These are phyloP conservation scores for Tupaia tana DNA, from an alignment of 2,113 vertebrate genomes.

Conservation along the genomic window DNA sequence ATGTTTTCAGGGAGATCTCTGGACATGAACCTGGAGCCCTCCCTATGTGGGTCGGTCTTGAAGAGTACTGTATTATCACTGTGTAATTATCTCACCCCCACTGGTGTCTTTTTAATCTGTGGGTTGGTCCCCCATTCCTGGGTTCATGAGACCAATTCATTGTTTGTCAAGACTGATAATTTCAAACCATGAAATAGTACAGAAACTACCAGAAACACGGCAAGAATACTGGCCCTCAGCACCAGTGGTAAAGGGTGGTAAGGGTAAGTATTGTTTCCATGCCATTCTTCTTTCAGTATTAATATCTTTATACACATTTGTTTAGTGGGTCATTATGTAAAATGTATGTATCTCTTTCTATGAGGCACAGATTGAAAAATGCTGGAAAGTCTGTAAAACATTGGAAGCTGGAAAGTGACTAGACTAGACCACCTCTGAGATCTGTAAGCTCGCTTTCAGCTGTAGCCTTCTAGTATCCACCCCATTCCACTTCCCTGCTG, in stretches of 20 bases:
- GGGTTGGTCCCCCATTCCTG: not conserved
- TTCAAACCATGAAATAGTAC: not conserved
- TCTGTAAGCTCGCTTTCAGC: not conserved
- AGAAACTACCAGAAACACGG: not conserved
- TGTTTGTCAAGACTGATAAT: not conserved
- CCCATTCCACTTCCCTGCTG: fast-evolving
- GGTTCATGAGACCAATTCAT: not conserved
- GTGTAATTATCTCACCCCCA: no score
- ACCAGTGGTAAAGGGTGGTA: not conserved
- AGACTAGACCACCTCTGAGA: not conserved
- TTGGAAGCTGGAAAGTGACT: not conserved
- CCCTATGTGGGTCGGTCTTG: no score
- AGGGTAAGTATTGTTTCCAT: not conserved
- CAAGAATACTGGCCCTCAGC: not conserved
- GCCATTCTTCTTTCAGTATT: not conserved
- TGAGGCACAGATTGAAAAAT: not conserved
- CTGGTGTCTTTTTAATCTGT: not conserved
- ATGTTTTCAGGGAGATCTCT: no score
- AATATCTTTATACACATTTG: not conserved
- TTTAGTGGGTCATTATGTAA: not conserved
- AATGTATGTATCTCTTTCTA: not conserved
- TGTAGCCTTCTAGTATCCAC: not conserved
- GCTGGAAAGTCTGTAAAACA: not conserved
- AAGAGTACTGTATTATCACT: no score
- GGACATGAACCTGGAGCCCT: no score